Conservation (phyloP, 64 coral and sea anemone genomes). For the Montipora sp. region DNA sequence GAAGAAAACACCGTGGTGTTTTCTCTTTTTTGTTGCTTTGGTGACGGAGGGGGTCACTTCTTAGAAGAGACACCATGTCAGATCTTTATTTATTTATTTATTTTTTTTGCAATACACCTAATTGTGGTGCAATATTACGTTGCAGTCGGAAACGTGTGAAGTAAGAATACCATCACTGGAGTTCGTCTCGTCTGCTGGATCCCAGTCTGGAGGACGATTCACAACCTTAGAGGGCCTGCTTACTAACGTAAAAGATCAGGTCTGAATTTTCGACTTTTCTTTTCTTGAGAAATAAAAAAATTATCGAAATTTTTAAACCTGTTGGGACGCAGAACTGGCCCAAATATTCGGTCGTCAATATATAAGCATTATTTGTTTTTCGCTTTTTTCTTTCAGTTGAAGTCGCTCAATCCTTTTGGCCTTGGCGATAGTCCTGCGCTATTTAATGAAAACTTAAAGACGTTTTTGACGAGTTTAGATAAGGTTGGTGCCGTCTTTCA, state of each 20-base stretch:
- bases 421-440: conserved; percentile 58
- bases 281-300: neutral
- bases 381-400: conserved; percentile 29
- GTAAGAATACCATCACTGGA: conserved; percentile 80
- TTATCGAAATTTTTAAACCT: neutral
- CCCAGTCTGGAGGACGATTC: conserved; percentile 80
- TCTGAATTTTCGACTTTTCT: neutral
- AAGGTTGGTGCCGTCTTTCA: conserved; percentile 13
- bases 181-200: conserved; percentile 63
- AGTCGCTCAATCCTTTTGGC: conserved; percentile 77
- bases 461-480: conserved; percentile 40
- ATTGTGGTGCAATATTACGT: neutral
- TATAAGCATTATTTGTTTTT: neutral
- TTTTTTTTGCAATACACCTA: too few relatives aligned
- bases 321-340: neutral
- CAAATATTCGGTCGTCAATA: too few relatives aligned
- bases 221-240: conserved; percentile 92
- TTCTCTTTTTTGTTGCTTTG: too few relatives aligned
- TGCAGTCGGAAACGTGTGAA: conserved; percentile 91
- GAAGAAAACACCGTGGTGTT: too few relatives aligned
- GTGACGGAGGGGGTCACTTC: too few relatives aligned
- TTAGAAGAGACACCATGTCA: too few relatives aligned
- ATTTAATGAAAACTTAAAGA: conserved; percentile 40
- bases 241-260: conserved; percentile 74
- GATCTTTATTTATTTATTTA: too few relatives aligned